Conservation (phyloP, 2,797 vertebrate genomes). For the Enteromius fasciolatus region DNA sequence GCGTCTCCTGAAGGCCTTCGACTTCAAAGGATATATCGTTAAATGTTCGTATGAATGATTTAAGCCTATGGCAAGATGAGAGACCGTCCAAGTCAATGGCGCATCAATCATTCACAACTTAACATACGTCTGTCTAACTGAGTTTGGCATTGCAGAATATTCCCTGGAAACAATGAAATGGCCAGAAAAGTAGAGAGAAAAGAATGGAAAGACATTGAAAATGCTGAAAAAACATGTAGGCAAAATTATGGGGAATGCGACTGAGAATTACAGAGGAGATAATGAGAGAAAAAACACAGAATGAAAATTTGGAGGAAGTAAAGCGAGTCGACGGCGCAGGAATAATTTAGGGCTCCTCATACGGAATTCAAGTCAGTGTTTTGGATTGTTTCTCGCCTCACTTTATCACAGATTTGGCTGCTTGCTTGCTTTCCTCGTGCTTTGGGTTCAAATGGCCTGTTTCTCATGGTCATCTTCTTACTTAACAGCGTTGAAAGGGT, state of each 20-base stretch:
- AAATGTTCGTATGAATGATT: constrained; percentile 49
- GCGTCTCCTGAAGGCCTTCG: constrained; percentile 17
- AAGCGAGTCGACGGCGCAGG: background rate
- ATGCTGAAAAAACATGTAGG: background rate
- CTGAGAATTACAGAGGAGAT: constrained; percentile 9
- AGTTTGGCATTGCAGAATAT: constrained; percentile 44
- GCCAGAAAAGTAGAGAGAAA: background rate
- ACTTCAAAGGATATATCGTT: constrained; percentile 19
- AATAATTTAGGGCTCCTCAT: constrained; percentile 4
- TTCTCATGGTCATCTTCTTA: constrained; percentile 39
- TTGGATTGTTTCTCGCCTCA: background rate
- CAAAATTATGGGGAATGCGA: background rate
- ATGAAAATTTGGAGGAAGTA: background rate
- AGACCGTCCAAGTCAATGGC: constrained; percentile 41
- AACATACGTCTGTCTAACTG: constrained; percentile 35
- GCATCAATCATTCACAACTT: constrained; percentile 52
- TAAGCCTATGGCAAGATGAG: constrained; percentile 26
- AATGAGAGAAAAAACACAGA: constrained; percentile 9
- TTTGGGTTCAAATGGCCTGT: constrained; percentile 56
- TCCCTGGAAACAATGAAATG: constrained; percentile 49
- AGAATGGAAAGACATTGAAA: background rate
- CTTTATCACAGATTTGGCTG: background rate
- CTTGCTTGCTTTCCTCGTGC: background rate
- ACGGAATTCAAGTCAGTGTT: background rate
- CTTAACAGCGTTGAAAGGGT: background rate